Conservation (phyloP, 2,888 invertebrate species). For the Ophonus ardosiacus region DNA sequence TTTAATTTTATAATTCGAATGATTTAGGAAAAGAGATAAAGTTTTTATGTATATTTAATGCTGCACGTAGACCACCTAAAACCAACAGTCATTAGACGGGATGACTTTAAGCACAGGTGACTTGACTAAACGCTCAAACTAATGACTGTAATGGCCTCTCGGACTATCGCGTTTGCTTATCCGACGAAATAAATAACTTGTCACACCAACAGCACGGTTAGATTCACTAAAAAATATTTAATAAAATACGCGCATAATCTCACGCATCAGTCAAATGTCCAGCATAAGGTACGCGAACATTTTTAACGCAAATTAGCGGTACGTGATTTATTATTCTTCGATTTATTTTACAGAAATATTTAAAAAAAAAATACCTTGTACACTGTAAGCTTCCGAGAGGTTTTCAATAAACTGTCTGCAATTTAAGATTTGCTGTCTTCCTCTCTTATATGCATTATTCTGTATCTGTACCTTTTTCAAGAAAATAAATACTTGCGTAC, state of each 20-base stretch:
- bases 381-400: neutral
- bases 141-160: slow-evolving; percentile 44
- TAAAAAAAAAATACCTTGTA: neutral
- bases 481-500: no score
- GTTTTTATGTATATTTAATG: slow-evolving; percentile 26
- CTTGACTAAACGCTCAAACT: slow-evolving; percentile 48
- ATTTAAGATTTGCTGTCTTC: no score
- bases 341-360: neutral
- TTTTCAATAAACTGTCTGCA: no score
- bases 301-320: neutral
- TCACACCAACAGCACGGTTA: slow-evolving; percentile 28
- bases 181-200: slow-evolving; percentile 42
- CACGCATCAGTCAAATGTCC: slow-evolving; percentile 11
- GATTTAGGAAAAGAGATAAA: slow-evolving; percentile 36
- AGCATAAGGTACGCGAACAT: neutral
- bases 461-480: no score
- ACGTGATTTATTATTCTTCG: neutral
- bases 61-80: slow-evolving; percentile 47
- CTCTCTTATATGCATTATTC: no score
- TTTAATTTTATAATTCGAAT: slow-evolving; percentile 25
- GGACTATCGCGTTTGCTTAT: slow-evolving; percentile 32
- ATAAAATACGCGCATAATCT: slow-evolving; percentile 20
- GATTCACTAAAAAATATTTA: slow-evolving; percentile 14
- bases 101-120: slow-evolving; percentile 52
- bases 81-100: slow-evolving; percentile 54